phyloP scores from a whole-genome alignment of 2,888 invertebrate genomes.

The Polydrusus cervinus region DNA sequence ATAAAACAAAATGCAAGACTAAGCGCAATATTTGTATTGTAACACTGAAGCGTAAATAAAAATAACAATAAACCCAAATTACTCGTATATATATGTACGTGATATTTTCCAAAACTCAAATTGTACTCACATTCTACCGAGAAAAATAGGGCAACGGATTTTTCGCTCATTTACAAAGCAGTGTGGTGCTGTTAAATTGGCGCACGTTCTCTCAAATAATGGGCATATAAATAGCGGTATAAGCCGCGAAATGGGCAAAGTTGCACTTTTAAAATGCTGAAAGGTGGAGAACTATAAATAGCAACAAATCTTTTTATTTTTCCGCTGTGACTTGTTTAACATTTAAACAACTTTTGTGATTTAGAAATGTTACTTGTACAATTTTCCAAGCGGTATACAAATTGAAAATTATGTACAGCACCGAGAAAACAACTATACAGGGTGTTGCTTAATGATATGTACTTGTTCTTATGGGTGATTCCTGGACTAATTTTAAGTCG shows the following conservation, averaged over 20 bases:
- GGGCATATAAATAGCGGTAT: slow-evolving; percentile 23
- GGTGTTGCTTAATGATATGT: no score
- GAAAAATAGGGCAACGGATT: slow-evolving; percentile 33
- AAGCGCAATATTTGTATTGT: slow-evolving; percentile 25
- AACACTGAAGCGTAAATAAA: slow-evolving; percentile 32
- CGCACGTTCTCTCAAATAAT: slow-evolving; percentile 20
- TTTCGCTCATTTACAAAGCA: slow-evolving; percentile 28
- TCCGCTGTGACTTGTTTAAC: neutral
- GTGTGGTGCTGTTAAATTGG: slow-evolving; percentile 20
- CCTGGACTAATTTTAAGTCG: no score
- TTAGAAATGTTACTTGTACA: slow-evolving; percentile 2
- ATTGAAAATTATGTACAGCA: no score
- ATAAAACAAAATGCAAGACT: slow-evolving; percentile 20
- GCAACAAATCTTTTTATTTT: slow-evolving; percentile 4
- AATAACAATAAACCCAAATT: slow-evolving; percentile 38
- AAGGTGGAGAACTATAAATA: slow-evolving; percentile 16
- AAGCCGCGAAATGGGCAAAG: slow-evolving; percentile 6
- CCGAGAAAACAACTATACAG: neutral
- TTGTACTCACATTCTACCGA: slow-evolving; percentile 26
- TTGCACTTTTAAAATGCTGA: slow-evolving; percentile 25
- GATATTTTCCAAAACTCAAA: slow-evolving; percentile 35
- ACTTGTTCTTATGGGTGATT: no score
- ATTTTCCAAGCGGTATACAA: no score
- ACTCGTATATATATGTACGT: slow-evolving; percentile 24
- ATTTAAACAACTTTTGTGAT: slow-evolving; percentile 9